Evolutionary conservation across 2,113 vertebrate genomes (phyloP), one percentile per base, ranked within the genome.

Genomic region (Pygoscelis adeliae): DNA sequence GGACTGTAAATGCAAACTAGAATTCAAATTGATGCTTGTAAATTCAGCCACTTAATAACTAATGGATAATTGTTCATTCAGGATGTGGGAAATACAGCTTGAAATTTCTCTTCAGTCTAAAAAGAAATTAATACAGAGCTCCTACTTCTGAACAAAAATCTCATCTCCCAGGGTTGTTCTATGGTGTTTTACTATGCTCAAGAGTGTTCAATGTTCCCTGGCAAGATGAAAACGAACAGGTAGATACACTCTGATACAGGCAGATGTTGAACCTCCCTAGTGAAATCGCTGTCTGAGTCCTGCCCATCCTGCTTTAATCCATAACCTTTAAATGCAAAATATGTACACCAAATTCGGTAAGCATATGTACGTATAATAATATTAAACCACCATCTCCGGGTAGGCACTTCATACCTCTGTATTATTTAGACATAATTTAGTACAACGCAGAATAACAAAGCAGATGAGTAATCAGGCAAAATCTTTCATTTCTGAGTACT

Each of bases 71-170:
- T 20, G 53, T 27, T 76, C 13, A 58, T 46, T 74, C 53, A 20
- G 32, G 23, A 76, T 15, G 15, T n/a, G 23, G 40, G 53, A 76
- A 58, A 76, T 32, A 27, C 6, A 38, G 32, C 40, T 58, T 58
- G 23, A 46, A 44, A 42, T 42, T 55, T 72, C 36, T 72, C 7
- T 36, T 52, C n/a, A 38, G 26, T 50, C 47, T 38, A 72, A 52
- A 53, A 53, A 22, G 2, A 72, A 40, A 26, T 44, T 44, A 58
- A 76, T 76, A 53, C 53, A n/a, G 16, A n/a, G 9, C 16, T 74
- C 22, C 65, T 98, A 96, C 97, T 96, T 98, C 26, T 98, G 97
- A 98, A 98, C 30, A 58, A 5, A 42, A 56, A 8, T 59, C 21
- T 27, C 16, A 20, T 58, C 38, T 56, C 13, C 5, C 32, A 47